A percentile compares a stretch with the other conserved stretches of the same genome.
phyloP scores from a whole-genome alignment of 2,113 vertebrate species.

The Nannospalax galili region DNA sequence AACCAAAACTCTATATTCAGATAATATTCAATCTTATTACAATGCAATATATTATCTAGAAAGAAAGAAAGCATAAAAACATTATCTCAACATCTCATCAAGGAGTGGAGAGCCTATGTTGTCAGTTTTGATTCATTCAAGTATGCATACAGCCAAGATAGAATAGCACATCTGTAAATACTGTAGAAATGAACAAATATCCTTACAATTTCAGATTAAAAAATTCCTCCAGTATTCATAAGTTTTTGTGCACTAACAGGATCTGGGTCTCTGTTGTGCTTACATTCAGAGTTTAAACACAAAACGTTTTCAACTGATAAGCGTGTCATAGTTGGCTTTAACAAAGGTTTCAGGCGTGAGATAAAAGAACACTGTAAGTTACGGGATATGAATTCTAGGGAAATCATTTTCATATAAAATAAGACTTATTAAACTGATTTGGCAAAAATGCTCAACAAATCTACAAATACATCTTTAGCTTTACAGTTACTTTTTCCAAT shows the following conservation, averaged over 20 bases:
- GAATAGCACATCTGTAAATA: background rate
- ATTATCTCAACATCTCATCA: background rate
- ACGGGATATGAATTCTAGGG: conserved; percentile 46
- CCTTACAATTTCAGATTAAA: conserved; percentile 6
- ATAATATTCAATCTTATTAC: background rate
- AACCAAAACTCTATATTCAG: background rate
- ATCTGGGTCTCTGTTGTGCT: conserved; percentile 7
- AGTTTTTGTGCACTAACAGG: background rate
- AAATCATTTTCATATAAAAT: background rate
- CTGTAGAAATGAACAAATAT: background rate
- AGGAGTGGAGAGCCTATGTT: background rate
- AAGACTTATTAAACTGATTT: conserved; percentile 31
- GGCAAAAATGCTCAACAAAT: conserved; percentile 11
- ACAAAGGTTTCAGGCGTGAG: conserved; percentile 7
- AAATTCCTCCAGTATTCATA: conserved; percentile 39
- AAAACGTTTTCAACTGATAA: conserved; percentile 1
- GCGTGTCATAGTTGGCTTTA: background rate
- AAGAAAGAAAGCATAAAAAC: conserved; percentile 9
- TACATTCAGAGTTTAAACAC: conserved; percentile 24
- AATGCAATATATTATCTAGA: background rate
- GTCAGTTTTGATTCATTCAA: conserved; percentile 34
- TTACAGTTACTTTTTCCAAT: background rate
- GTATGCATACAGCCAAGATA: background rate
- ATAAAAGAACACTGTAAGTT: background rate
- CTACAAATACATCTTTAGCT: conserved; percentile 33